A percentile compares a stretch with the other conserved stretches of the same genome.
Evolutionary conservation across 2,888 invertebrate species (phyloP).

Genomic region (Argyra leucocephala): DNA sequence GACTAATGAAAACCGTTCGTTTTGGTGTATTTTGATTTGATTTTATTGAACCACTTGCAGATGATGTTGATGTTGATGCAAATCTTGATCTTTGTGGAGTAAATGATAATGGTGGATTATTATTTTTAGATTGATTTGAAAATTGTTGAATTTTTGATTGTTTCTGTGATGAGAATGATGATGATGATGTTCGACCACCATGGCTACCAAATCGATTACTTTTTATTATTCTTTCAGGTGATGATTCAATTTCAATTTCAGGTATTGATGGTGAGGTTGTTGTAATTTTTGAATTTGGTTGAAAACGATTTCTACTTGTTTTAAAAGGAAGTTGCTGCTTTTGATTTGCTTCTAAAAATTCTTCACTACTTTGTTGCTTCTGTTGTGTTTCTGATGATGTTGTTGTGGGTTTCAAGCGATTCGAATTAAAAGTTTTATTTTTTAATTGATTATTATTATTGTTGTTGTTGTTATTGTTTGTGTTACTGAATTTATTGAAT

Average conservation of each 20-base stretch:
- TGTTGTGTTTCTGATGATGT: slow-evolving; percentile 41
- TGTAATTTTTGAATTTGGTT: slow-evolving; percentile 29
- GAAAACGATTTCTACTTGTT: slow-evolving; percentile 37
- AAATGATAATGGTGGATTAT: slow-evolving; percentile 7
- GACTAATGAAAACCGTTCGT: slow-evolving; percentile 37
- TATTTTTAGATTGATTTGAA: neutral
- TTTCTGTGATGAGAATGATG: neutral
- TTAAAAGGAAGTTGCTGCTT: slow-evolving; percentile 34
- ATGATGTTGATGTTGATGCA: slow-evolving; percentile 20
- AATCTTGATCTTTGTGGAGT: slow-evolving; percentile 6
- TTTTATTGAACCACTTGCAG: slow-evolving; percentile 31
- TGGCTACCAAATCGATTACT: slow-evolving; percentile 34
- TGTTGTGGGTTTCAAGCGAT: slow-evolving; percentile 35
- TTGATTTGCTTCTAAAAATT: slow-evolving; percentile 27
- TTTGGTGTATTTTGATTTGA: slow-evolving; percentile 20
- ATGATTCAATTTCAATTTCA: slow-evolving; percentile 23
- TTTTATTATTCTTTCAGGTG: slow-evolving; percentile 27
- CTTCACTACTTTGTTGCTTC: neutral
- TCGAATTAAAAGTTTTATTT: slow-evolving; percentile 11
- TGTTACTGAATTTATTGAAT: slow-evolving; percentile 7
- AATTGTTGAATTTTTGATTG: slow-evolving; percentile 19
- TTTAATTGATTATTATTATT: slow-evolving; percentile 8
- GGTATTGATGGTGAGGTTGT: slow-evolving; percentile 26
- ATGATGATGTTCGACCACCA: slow-evolving; percentile 17
- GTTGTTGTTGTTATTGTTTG: neutral